Percentiles rank a stretch among this genome's conserved stretches.
Conservation (phyloP, 2,888 invertebrate genomes). For the Chrysotoxum bicinctum region DNA sequence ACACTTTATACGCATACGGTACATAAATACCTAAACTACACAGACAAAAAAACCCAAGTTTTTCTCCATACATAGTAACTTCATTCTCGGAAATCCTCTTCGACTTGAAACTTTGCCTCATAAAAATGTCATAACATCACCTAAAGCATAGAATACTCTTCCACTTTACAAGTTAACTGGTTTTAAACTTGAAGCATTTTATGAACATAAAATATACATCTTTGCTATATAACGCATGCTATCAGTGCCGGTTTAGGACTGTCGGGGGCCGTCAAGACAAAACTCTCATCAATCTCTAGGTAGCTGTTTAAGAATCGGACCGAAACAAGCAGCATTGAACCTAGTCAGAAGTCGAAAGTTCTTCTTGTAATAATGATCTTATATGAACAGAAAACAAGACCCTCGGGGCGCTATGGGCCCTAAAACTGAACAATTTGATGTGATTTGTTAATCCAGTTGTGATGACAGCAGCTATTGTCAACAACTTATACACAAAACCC, state of each 20-base stretch:
- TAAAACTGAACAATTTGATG: neutral
- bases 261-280: neutral
- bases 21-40: neutral
- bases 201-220: conserved; percentile 12
- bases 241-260: neutral
- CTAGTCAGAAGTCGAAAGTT: neutral
- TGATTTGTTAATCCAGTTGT: conserved; percentile 1
- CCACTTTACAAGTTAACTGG: conserved; percentile 54
- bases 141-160: conserved; percentile 50
- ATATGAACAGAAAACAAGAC: neutral
- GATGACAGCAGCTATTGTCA: neutral
- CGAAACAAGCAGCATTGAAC: neutral
- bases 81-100: conserved; percentile 36
- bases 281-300: neutral
- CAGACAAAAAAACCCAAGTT: neutral
- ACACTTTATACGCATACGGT: conserved; percentile 2
- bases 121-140: conserved; percentile 67
- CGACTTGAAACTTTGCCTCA: conserved; percentile 59
- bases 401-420: neutral
- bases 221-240: neutral
- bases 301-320: neutral
- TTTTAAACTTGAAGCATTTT: conserved; percentile 50
- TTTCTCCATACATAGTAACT: neutral
- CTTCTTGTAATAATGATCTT: neutral
- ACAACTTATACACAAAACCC: neutral